A percentile compares a stretch with the other conserved stretches of the same genome.
Evolutionary conservation across 2,888 invertebrate species (phyloP).

Genomic region (Drosophila flavopinicola): DNA sequence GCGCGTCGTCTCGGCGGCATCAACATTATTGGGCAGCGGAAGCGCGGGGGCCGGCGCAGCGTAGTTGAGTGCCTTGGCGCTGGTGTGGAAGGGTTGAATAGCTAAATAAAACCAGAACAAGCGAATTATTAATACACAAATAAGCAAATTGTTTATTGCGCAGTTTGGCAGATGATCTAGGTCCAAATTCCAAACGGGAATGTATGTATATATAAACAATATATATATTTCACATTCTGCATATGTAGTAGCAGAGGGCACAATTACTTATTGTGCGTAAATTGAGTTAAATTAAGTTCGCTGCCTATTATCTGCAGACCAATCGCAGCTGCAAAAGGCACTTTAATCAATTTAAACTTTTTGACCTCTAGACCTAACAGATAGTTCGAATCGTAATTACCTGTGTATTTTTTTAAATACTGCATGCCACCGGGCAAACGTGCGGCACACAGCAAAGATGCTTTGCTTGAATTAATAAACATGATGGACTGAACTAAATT

Average conservation of each 20-base stretch:
- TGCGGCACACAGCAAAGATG: constrained; percentile 21
- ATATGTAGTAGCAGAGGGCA: not conserved
- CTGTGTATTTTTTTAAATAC: constrained; percentile 41
- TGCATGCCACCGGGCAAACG: constrained; percentile 36
- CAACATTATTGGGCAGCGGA: constrained; percentile 88
- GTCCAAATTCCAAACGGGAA: constrained; percentile 38
- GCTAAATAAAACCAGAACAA: constrained; percentile 31
- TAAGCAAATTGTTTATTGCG: constrained; percentile 41
- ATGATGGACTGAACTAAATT: constrained; percentile 17
- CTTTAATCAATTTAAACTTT: constrained; percentile 51
- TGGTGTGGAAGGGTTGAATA: constrained; percentile 55
- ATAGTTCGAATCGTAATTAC: constrained; percentile 15
- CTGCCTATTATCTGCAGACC: constrained; percentile 19
- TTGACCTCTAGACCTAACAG: constrained; percentile 44
- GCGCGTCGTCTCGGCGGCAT: constrained; percentile 87
- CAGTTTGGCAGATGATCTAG: constrained; percentile 40
- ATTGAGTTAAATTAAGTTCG: constrained; percentile 41
- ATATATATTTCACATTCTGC: not conserved
- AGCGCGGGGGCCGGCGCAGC: constrained; percentile 85
- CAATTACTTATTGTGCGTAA: constrained; percentile 26
- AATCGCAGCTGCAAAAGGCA: constrained; percentile 12
- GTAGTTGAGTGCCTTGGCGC: constrained; percentile 84
- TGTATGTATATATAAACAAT: not conserved
- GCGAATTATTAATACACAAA: constrained; percentile 13
- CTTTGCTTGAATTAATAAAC: constrained; percentile 42